Conservation (phyloP, 1,140 invertebrate species). For the Pararge aegeria region DNA sequence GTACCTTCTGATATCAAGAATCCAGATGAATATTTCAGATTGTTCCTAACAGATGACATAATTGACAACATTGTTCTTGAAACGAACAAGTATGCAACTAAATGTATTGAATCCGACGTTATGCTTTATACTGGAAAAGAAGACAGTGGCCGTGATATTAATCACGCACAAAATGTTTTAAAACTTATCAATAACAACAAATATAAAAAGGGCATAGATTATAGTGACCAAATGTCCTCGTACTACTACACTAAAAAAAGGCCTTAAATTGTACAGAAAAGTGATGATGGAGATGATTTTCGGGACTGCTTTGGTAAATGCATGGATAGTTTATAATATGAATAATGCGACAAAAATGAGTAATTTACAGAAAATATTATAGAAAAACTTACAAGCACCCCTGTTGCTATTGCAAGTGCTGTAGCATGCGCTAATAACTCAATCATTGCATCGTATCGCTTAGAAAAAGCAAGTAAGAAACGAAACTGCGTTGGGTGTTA, state of each 20-base stretch:
- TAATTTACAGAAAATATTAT: background rate
- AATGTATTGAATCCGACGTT: background rate
- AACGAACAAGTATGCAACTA: background rate
- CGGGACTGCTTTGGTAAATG: slow-evolving; percentile 23
- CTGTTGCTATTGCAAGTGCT: no score
- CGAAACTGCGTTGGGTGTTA: background rate
- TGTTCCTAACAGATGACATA: background rate
- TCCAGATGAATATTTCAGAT: background rate
- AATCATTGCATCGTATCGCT: background rate
- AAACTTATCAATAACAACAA: slow-evolving; percentile 15
- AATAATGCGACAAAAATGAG: background rate
- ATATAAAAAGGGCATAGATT: slow-evolving; percentile 22
- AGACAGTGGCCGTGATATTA: background rate
- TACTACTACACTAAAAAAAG: slow-evolving; percentile 15
- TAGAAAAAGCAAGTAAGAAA: background rate
- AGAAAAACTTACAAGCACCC: background rate
- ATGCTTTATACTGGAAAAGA: background rate
- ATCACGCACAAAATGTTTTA: slow-evolving; percentile 1
- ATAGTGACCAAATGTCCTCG: slow-evolving; percentile 19
- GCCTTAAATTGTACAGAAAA: slow-evolving; percentile 10
- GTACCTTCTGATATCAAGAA: background rate
- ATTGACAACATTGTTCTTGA: background rate
- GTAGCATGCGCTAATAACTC: background rate
- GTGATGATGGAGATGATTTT: slow-evolving; percentile 5
- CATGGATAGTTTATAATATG: slow-evolving; percentile 22